Evolutionary conservation across 2,888 invertebrate genomes (phyloP).

Genomic region (Clusia tigrina): DNA sequence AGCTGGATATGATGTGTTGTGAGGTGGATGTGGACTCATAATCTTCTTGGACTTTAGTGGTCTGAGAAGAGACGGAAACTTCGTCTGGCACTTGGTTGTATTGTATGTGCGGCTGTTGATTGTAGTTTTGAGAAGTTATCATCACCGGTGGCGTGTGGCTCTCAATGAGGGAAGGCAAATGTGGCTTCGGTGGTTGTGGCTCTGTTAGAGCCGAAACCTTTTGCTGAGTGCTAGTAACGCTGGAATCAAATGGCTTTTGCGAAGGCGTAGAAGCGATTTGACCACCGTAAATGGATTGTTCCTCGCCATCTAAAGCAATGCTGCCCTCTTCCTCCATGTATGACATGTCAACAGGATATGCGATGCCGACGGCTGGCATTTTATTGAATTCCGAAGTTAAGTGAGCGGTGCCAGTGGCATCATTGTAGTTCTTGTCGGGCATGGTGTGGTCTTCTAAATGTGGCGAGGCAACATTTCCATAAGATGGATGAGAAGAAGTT

Average conservation of each 20-base stretch:
- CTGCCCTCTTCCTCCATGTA: slow-evolving; percentile 49
- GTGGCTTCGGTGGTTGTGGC: slow-evolving; percentile 36
- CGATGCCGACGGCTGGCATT: slow-evolving; percentile 60
- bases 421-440: slow-evolving; percentile 52
- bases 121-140: slow-evolving; percentile 54
- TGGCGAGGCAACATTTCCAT: slow-evolving; percentile 43
- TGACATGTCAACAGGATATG: slow-evolving; percentile 59
- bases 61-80: slow-evolving; percentile 55
- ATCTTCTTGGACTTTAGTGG: slow-evolving; percentile 53
- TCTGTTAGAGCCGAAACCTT: slow-evolving; percentile 38
- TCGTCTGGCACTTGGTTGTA: slow-evolving; percentile 48
- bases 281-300: slow-evolving; percentile 37
- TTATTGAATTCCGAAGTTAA: slow-evolving; percentile 61
- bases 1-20: slow-evolving; percentile 38
- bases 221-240: slow-evolving; percentile 39
- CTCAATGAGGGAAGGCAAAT: slow-evolving; percentile 38
- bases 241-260: slow-evolving; percentile 23
- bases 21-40: slow-evolving; percentile 37
- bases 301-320: slow-evolving; percentile 34
- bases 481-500: slow-evolving; percentile 34
- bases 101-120: slow-evolving; percentile 30
- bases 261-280: slow-evolving; percentile 25
- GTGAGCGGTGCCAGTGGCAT: slow-evolving; percentile 39
- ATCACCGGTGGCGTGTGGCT: slow-evolving; percentile 45
- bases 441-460: slow-evolving; percentile 55